Evolutionary conservation across 2,888 invertebrate genomes (phyloP).

Genomic region (Busseola fusca): DNA sequence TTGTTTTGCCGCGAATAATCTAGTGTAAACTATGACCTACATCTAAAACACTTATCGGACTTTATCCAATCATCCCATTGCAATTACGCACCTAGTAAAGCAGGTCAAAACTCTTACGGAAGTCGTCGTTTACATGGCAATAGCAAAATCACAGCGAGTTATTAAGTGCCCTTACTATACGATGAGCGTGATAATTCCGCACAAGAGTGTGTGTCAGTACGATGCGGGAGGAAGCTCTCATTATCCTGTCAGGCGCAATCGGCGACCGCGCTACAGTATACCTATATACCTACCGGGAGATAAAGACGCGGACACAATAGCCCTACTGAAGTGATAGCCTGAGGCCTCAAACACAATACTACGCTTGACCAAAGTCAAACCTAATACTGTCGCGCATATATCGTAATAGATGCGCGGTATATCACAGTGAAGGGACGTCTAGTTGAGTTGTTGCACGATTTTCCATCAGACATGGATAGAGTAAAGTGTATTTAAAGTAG

Average conservation of each 20-base stretch:
- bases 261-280: slow-evolving; percentile 69
- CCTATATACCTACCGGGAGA: slow-evolving; percentile 65
- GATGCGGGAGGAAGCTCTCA: slow-evolving; percentile 87
- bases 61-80: slow-evolving; percentile 33
- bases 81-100: slow-evolving; percentile 18
- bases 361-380: slow-evolving; percentile 40
- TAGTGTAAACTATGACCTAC: slow-evolving; percentile 36
- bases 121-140: slow-evolving; percentile 37
- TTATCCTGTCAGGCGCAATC: slow-evolving; percentile 88
- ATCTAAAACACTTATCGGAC: slow-evolving; percentile 36
- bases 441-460: slow-evolving; percentile 35
- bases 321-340: slow-evolving; percentile 63
- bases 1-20: slow-evolving; percentile 5
- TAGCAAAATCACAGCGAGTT: slow-evolving; percentile 56
- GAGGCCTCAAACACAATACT: slow-evolving; percentile 59
- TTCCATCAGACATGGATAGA: slow-evolving; percentile 42
- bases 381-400: neutral
- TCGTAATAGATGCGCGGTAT: slow-evolving; percentile 45
- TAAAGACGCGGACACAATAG: slow-evolving; percentile 70
- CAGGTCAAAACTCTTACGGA: slow-evolving; percentile 39
- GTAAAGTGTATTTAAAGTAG: neutral
- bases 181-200: slow-evolving; percentile 74
- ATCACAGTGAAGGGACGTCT: slow-evolving; percentile 19
- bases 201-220: slow-evolving; percentile 76
- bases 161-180: slow-evolving; percentile 76